Evolutionary conservation across 2,113 vertebrate species (phyloP).

Genomic region (Erythrocercus mccallii): DNA sequence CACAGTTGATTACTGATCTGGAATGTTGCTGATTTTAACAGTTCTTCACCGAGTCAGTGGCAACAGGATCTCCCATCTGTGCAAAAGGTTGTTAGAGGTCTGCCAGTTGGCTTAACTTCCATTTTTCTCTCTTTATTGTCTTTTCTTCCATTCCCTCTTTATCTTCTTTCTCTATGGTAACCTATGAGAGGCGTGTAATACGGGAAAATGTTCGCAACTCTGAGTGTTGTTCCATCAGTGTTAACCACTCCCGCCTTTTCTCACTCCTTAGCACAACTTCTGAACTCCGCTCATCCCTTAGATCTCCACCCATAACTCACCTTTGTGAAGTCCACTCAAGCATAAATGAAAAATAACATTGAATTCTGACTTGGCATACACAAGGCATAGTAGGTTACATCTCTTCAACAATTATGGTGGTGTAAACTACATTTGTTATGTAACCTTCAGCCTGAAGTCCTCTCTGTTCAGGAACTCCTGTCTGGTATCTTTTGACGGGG

Average conservation of each 20-base stretch:
- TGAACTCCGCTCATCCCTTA: background rate
- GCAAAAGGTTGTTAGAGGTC: background rate
- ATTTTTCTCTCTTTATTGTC: background rate
- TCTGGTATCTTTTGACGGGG: background rate
- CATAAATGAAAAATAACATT: background rate
- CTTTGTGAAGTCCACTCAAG: background rate
- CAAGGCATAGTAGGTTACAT: background rate
- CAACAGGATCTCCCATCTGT: background rate
- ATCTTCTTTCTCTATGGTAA: background rate
- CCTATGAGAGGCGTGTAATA: fast-evolving
- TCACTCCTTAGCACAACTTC: background rate
- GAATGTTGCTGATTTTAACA: background rate
- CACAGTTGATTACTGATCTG: fast-evolving
- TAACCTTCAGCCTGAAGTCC: background rate
- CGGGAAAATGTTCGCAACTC: background rate
- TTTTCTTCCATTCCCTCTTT: background rate
- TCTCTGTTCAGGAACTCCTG: background rate
- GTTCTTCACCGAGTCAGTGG: fast-evolving
- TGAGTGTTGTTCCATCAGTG: background rate
- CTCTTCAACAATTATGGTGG: background rate
- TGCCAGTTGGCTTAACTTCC: background rate
- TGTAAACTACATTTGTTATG: background rate
- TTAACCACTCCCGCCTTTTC: fast-evolving
- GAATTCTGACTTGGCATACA: background rate
- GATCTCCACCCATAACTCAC: background rate